phyloP scores from a whole-genome alignment of 2,888 invertebrate species.

The Apamea monoglypha region DNA sequence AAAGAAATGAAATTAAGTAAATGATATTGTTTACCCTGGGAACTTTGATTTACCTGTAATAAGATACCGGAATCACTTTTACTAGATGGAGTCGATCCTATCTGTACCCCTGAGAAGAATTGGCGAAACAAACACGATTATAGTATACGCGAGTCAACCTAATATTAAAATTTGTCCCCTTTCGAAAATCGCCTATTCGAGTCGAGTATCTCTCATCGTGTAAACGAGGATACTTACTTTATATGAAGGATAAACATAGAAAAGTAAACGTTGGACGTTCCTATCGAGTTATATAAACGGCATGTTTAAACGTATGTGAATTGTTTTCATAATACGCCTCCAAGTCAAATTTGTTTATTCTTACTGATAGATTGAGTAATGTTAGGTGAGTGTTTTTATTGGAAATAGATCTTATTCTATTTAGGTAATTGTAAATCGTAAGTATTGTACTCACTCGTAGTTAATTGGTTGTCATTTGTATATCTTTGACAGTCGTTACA shows the following conservation, averaged over 20 bases:
- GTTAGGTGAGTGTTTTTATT: constrained; percentile 7
- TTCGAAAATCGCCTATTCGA: background rate
- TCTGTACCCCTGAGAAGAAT: background rate
- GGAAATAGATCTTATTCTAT: background rate
- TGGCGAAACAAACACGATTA: background rate
- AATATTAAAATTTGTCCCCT: too few species aligned
- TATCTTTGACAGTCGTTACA: background rate
- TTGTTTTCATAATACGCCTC: constrained; percentile 50
- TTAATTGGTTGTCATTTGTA: background rate
- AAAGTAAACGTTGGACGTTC: constrained; percentile 28
- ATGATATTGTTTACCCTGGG: background rate
- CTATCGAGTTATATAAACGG: constrained; percentile 15
- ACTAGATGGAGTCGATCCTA: background rate
- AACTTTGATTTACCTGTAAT: too few species aligned
- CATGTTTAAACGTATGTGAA: constrained; percentile 14
- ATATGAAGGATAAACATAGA: background rate
- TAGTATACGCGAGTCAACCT: background rate
- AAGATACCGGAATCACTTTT: background rate
- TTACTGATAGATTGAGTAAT: constrained; percentile 14
- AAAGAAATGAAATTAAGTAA: background rate
- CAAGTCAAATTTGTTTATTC: constrained; percentile 17
- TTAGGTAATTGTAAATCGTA: background rate
- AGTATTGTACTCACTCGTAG: background rate
- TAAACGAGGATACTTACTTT: background rate
- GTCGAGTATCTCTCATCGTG: background rate